Conservation (phyloP, 2,797 vertebrate genomes). For the Epinephelus malabaricus region DNA sequence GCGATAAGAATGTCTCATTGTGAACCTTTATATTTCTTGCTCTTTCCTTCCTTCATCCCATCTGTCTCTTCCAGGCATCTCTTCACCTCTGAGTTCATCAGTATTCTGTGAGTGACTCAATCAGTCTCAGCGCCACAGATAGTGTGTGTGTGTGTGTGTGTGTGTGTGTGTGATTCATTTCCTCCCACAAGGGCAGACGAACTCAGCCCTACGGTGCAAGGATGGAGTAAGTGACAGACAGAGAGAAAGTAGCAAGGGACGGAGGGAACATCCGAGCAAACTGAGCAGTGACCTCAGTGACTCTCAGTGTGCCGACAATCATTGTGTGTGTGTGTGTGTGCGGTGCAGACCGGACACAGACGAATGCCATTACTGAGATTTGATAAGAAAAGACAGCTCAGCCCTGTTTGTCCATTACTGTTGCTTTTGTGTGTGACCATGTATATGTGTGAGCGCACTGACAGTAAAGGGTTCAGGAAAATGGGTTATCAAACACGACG, state of each 20-base stretch:
- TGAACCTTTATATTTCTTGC: constrained; percentile 24
- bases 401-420: constrained; percentile 41
- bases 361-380: constrained; percentile 65
- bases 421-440: constrained; percentile 17
- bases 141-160: constrained; percentile 20
- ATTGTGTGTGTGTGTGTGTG: constrained; percentile 11
- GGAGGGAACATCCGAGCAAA: constrained; percentile 32
- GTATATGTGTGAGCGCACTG: constrained; percentile 5
- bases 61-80: constrained; percentile 46
- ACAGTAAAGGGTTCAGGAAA: constrained; percentile 47
- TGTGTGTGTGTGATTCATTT: constrained; percentile 63
- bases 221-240: constrained; percentile 54
- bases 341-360: constrained; percentile 47
- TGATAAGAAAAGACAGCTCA: constrained; percentile 69
- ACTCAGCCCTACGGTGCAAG: constrained; percentile 39
- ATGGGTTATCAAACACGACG: constrained; percentile 53
- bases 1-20: constrained; percentile 26
- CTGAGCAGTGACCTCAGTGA: constrained; percentile 59
- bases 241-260: constrained; percentile 40
- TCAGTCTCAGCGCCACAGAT: constrained; percentile 60
- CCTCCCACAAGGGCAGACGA: constrained; percentile 62
- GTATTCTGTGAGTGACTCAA: constrained; percentile 72
- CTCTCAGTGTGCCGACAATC: constrained; percentile 35
- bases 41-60: constrained; percentile 32
- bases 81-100: constrained; percentile 65